Conservation (phyloP, 1,140 invertebrate species). For the Leptinotarsa undecemlineata region DNA sequence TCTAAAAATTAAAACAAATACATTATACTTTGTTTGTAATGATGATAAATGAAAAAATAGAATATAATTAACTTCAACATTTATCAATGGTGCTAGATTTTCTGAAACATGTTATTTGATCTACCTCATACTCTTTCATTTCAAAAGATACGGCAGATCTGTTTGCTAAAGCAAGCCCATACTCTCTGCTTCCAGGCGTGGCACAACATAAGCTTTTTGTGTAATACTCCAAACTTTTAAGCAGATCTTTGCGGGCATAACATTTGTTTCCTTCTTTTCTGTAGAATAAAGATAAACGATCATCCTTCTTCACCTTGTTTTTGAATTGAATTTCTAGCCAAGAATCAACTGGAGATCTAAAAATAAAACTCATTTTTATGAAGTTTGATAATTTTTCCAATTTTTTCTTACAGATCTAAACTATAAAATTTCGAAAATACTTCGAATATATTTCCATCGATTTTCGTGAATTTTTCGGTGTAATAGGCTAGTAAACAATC, state of each 20-base stretch:
- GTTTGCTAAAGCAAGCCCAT: conserved; percentile 46
- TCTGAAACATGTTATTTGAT: neutral
- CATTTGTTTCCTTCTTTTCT: conserved; percentile 46
- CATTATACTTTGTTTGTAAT: neutral
- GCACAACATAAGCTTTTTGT: conserved; percentile 49
- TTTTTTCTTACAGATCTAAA: conserved; percentile 40
- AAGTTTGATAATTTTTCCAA: neutral
- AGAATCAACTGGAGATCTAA: conserved; percentile 42
- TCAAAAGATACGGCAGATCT: conserved; percentile 48
- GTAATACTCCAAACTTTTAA: conserved; percentile 46
- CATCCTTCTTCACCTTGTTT: conserved; percentile 41
- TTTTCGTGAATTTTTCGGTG: conserved; percentile 41
- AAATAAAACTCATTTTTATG: conserved; percentile 30
- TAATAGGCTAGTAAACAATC: conserved; percentile 45
- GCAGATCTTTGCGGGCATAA: conserved; percentile 42
- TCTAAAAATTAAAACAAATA: conserved; percentile 32
- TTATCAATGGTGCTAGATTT: no score
- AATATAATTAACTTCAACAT: no score
- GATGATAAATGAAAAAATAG: no score
- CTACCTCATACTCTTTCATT: conserved; percentile 45
- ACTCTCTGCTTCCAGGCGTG: conserved; percentile 40
- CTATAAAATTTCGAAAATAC: conserved; percentile 44
- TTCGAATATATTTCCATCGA: conserved; percentile 45
- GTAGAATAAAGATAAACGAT: conserved; percentile 35
- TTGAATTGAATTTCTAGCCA: conserved; percentile 46